Base-by-base conservation (phyloP, 2,113 vertebrate genomes). In the Neolamprologus hecqui region DNA sequence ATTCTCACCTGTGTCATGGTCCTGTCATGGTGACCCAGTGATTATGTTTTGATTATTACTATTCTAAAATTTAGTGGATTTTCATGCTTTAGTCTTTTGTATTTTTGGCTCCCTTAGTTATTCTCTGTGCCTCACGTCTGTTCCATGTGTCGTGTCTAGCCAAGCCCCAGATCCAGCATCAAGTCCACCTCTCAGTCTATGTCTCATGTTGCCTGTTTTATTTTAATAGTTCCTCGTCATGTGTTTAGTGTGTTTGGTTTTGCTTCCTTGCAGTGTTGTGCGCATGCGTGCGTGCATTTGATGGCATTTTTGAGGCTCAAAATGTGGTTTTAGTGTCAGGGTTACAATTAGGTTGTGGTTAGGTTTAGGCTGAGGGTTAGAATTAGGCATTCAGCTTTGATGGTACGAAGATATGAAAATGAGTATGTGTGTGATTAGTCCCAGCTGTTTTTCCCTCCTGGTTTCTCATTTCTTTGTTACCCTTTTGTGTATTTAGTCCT, bases 261-360 rank as follows among this genome's bases (percentile, higher is more conserved):
- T 58, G 23, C 13, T 28, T 58, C 55, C 4, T 58, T 13, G 4
- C 55, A 57, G 23, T 57, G 55, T 57, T 57, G 54, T 15, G 54
- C 0, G 4, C 0, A 1, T 57, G 54, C 3, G 54, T 0, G 7
- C 0, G 5, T 9, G 21, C 11, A 55, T 55, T 57, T 57, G 13
- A 57, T 3, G 23, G 23, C 23, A 9, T 57, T 57, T 57, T 28
- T 28, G 7, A 57, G 7, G 55, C 13, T 57, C 23, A 57, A 28
- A 57, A 57, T 57, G 23, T 57, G 55, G 55, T 28, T 58, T 58
- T 58, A 58, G 55, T 58, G 7, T 28, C 55, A 28, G 23, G 23
- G 55, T 57, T 28, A 57, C 55, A 15, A 57, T 28, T 28, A 28
- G 7, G 7, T 57, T 57, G 55, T 1, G 55, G 7, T 57, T 57